Evolutionary conservation across 2,113 vertebrate species (phyloP).

Genomic region (Pedetes capensis): DNA sequence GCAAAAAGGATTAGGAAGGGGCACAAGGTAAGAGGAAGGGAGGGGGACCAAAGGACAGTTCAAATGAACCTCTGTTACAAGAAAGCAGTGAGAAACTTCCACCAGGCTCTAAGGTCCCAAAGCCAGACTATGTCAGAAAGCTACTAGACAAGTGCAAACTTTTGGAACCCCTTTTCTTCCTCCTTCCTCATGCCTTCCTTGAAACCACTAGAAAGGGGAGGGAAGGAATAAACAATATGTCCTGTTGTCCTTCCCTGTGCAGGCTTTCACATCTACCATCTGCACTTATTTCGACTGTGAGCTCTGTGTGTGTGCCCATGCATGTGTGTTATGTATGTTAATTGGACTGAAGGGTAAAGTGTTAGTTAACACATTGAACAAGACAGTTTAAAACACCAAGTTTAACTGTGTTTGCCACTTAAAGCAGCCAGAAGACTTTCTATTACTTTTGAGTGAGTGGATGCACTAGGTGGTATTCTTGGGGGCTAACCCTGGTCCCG

Average conservation of each 20-base stretch:
- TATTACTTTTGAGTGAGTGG: background rate
- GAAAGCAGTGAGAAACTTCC: background rate
- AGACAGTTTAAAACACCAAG: background rate
- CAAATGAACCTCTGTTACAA: too few relatives aligned
- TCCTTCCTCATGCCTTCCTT: background rate
- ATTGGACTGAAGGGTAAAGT: too few relatives aligned
- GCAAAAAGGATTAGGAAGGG: too few relatives aligned
- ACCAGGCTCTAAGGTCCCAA: background rate
- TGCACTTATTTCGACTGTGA: background rate
- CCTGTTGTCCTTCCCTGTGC: too few relatives aligned
- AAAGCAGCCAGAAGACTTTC: background rate
- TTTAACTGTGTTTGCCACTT: background rate
- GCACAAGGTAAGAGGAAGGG: too few relatives aligned
- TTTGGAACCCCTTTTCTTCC: background rate
- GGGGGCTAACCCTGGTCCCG: background rate
- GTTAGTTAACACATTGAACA: background rate
- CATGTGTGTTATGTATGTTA: too few relatives aligned
- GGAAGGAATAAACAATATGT: background rate
- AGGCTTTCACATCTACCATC: background rate
- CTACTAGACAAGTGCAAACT: background rate
- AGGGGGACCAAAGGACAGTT: too few relatives aligned
- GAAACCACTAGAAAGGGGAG: background rate
- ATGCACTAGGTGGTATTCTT: background rate
- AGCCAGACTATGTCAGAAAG: background rate
- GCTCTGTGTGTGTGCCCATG: background rate